Percentiles rank a stretch among this genome's conserved stretches.
Conservation (phyloP, 1,140 invertebrate genomes). For the Pollicipes pollicipes region DNA sequence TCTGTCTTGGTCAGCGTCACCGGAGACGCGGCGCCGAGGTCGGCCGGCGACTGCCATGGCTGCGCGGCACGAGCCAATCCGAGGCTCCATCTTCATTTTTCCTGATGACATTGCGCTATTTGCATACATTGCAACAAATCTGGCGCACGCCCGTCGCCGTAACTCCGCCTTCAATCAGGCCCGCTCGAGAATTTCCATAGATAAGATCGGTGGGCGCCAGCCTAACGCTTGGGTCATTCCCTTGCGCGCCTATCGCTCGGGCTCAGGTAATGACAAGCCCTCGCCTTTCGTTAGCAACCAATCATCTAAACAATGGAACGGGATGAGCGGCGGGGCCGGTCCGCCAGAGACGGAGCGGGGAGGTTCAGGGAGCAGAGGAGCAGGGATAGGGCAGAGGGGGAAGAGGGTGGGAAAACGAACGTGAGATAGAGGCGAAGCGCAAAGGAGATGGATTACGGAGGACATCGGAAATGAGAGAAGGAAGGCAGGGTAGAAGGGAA, state of each 20-base stretch:
- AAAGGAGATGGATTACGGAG: too few species aligned
- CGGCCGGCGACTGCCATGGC: too few species aligned
- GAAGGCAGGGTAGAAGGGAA: too few species aligned
- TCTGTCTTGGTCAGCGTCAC: too few species aligned
- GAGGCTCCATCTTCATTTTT: background rate
- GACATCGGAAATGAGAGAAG: too few species aligned
- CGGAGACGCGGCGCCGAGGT: too few species aligned
- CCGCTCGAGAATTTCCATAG: background rate
- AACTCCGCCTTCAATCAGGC: background rate
- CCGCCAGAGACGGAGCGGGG: too few species aligned
- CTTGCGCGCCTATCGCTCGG: background rate
- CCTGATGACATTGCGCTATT: background rate
- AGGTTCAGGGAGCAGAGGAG: too few species aligned
- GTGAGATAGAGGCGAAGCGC: background rate
- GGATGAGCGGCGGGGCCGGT: background rate
- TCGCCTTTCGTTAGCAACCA: background rate
- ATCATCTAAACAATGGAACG: background rate
- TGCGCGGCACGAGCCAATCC: too few species aligned
- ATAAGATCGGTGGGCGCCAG: background rate
- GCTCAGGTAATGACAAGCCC: background rate
- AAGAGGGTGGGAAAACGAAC: background rate
- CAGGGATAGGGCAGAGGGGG: too few species aligned
- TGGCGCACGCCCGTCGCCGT: background rate
- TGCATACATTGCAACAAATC: slow-evolving; percentile 2
- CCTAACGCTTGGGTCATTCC: too few species aligned